Base-by-base conservation (phyloP, 2,888 invertebrate genomes). In the Osmoderma eremita region DNA sequence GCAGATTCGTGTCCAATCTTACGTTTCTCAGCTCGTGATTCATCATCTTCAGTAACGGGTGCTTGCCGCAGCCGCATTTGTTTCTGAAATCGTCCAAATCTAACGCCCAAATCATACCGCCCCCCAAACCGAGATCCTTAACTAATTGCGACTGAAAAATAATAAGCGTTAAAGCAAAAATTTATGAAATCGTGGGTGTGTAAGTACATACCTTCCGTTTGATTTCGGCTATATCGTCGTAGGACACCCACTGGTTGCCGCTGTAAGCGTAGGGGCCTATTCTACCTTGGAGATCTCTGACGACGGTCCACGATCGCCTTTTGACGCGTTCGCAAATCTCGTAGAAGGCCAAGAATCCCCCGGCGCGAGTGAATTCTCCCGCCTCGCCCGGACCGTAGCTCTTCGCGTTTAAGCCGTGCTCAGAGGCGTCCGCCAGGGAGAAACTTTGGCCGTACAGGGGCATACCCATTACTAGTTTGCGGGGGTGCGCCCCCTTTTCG, bases 361-460 rank as follows among this genome's bases (percentile, higher is more conserved):
- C 88, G 42, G 91, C 88, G 62, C 87, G 81, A 0, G 92, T 92
- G 76, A 84, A 89, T 36, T 85, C 85, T 1, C 92, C 92, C 0
- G 90, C 88, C 73, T 87, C 85, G 1, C 92, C 92, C 0, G 90
- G 88, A 0, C 91, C 90, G 20, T 85, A 82, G 0, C 88, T 82
- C 18, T 86, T 85, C 0, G 88, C 86, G 56, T 89, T 88, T 0
- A 90, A 78, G 0, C 85, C 86, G 20, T 83, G 80, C 2, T 84
- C 79, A 0, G 80, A 76, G 2, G 81, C 75, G 65, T 88, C 83
- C 58, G 86, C 83, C 73, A 91, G 78, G 56, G 88, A 87, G 82
- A 93, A 93, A 0, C 91, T 87, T 72, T 92, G 91, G 0, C 90
- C 93, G 78, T 93, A 93, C 24, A 91, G 83, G 0, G 93, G 92